phyloP scores from a whole-genome alignment of 2,888 invertebrate genomes.

The Pseudeuparius sepicola region DNA sequence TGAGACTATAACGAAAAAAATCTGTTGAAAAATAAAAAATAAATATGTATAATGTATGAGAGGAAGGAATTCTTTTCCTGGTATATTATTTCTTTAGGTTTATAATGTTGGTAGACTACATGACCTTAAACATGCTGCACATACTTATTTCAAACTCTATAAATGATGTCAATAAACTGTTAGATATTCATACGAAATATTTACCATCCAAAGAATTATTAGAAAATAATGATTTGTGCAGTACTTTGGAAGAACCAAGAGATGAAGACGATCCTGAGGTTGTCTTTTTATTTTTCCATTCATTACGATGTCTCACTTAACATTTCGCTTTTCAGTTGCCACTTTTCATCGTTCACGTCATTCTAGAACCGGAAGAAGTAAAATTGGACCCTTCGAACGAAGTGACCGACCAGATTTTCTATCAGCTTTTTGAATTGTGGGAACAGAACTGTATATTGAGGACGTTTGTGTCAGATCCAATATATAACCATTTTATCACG shows the following conservation, averaged over 20 bases:
- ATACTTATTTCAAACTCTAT: slow-evolving; percentile 55
- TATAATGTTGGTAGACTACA: slow-evolving; percentile 60
- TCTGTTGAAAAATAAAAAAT: no score
- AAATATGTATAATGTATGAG: no score
- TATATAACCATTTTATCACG: slow-evolving; percentile 65
- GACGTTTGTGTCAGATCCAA: slow-evolving; percentile 60
- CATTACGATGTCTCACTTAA: background rate
- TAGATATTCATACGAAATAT: slow-evolving; percentile 45
- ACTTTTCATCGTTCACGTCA: slow-evolving; percentile 51
- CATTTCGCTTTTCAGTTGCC: slow-evolving; percentile 46
- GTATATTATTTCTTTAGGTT: no score
- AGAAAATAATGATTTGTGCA: slow-evolving; percentile 33
- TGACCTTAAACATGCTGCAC: slow-evolving; percentile 59
- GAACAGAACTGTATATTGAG: slow-evolving; percentile 58
- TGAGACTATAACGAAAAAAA: no score
- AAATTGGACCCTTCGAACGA: slow-evolving; percentile 52
- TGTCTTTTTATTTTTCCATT: background rate
- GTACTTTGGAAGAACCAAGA: slow-evolving; percentile 42
- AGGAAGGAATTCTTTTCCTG: no score
- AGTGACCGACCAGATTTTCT: slow-evolving; percentile 48
- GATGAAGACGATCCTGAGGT: slow-evolving; percentile 38
- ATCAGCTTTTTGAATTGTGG: slow-evolving; percentile 55
- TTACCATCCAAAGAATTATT: slow-evolving; percentile 41
- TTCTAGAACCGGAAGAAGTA: slow-evolving; percentile 34
- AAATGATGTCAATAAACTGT: slow-evolving; percentile 44